These are phyloP conservation scores for Plagiodera versicolora DNA, from an alignment of 2,888 invertebrate genomes.

Conservation along the genomic window DNA sequence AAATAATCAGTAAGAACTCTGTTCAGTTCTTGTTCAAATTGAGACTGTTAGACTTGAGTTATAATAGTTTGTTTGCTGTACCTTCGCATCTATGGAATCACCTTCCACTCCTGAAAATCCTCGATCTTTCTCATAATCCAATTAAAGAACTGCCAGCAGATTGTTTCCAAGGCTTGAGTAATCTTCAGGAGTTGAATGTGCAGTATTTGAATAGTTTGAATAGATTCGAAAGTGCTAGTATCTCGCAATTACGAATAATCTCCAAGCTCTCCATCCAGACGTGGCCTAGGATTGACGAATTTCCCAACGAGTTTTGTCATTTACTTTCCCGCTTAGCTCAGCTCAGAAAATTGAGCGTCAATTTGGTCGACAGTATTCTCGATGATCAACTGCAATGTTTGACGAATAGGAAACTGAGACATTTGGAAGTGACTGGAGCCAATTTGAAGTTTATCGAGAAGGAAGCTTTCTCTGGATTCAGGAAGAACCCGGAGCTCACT, in stretches of 20 bases:
- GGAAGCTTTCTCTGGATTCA: conserved; percentile 75
- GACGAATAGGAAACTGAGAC: conserved; percentile 76
- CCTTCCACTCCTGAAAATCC: conserved; percentile 69
- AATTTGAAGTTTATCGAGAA: conserved; percentile 72
- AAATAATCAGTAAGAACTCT: conserved; percentile 69
- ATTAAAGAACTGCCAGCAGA: conserved; percentile 72
- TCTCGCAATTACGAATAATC: conserved; percentile 71
- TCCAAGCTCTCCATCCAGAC: conserved; percentile 72
- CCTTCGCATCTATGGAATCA: conserved; percentile 75
- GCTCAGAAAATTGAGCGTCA: conserved; percentile 73
- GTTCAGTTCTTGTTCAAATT: conserved; percentile 71
- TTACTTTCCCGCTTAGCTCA: conserved; percentile 72
- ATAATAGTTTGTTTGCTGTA: conserved; percentile 67
- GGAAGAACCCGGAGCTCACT: conserved; percentile 73
- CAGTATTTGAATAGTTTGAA: conserved; percentile 73
- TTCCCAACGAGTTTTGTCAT: conserved; percentile 64
- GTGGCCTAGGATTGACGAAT: conserved; percentile 73
- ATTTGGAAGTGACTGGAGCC: conserved; percentile 78
- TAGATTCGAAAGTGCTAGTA: conserved; percentile 73
- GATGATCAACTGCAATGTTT: conserved; percentile 76
- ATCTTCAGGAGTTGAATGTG: conserved; percentile 74
- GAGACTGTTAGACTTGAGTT: conserved; percentile 73
- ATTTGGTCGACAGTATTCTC: conserved; percentile 73
- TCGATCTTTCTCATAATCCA: conserved; percentile 83
- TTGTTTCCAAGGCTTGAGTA: conserved; percentile 70